These are phyloP conservation scores for Tachina grossa DNA, from an alignment of 2,888 invertebrate genomes.

Conservation along the genomic window DNA sequence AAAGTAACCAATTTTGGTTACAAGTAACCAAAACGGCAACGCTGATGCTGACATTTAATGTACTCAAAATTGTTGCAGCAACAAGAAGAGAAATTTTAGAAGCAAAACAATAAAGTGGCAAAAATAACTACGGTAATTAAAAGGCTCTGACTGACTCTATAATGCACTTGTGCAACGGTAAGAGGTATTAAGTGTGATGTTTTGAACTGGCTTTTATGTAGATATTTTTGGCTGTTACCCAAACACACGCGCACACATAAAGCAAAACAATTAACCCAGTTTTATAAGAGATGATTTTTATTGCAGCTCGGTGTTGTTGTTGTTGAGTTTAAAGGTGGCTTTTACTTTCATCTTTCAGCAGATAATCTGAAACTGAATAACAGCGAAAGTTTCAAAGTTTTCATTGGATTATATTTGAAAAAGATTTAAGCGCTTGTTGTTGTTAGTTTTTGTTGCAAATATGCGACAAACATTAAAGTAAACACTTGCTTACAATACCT, in stretches of 20 bases:
- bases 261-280: constrained; percentile 56
- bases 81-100: constrained; percentile 4
- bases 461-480: background rate
- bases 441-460: background rate
- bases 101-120: background rate
- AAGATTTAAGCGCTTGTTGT: background rate
- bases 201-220: constrained; percentile 30
- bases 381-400: background rate
- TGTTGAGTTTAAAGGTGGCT: background rate
- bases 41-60: constrained; percentile 24
- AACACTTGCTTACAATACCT: background rate
- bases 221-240: constrained; percentile 29
- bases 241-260: background rate
- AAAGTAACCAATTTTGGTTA: too few relatives aligned
- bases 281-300: constrained; percentile 11
- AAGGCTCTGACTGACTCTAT: background rate
- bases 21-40: too few relatives aligned
- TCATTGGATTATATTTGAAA: background rate
- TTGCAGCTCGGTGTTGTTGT: background rate
- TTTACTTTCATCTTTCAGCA: background rate
- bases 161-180: background rate
- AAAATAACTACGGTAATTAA: constrained; percentile 31
- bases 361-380: background rate
- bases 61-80: constrained; percentile 10
- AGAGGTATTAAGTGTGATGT: constrained; percentile 10